Evolutionary conservation across 2,113 vertebrate genomes (phyloP).

Genomic region (Mystacornis crossleyi): DNA sequence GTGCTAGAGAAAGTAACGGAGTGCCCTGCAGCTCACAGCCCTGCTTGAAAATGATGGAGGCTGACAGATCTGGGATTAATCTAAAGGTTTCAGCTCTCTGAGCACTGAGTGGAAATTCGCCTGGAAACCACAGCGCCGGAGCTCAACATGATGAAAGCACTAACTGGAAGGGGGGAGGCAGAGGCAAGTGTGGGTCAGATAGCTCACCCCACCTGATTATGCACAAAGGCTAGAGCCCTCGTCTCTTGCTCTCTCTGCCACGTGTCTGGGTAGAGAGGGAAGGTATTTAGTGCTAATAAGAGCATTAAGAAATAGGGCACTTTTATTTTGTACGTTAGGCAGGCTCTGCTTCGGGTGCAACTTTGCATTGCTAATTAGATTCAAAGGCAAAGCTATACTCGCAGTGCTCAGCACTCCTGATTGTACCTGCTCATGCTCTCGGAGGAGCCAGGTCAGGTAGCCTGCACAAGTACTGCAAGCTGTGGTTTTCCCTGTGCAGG

Average conservation of each 20-base stretch:
- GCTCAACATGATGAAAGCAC: conserved; percentile 22
- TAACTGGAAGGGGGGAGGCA: not conserved
- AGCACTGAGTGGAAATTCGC: conserved; percentile 67
- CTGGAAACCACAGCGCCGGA: conserved; percentile 49
- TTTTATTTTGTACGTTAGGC: not conserved
- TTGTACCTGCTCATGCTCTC: not conserved
- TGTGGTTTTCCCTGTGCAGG: not conserved
- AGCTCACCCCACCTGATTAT: not conserved
- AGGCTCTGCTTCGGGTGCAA: not conserved
- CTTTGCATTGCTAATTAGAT: conserved; percentile 38
- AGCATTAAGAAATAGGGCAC: not conserved
- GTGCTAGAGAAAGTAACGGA: not conserved
- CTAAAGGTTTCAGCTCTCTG: conserved; percentile 66
- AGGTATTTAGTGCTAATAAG: not conserved
- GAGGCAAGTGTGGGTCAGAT: not conserved
- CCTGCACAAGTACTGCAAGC: not conserved
- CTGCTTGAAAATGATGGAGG: conserved; percentile 58
- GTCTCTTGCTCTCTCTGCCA: not conserved
- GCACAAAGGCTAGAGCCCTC: not conserved
- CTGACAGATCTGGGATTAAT: conserved; percentile 73
- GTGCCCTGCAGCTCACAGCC: conserved; percentile 34
- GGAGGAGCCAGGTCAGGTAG: not conserved
- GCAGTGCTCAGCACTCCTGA: not conserved
- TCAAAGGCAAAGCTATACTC: not conserved
- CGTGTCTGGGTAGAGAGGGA: not conserved